phyloP scores from a whole-genome alignment of 2,113 vertebrate species.

The Vulpes lagopus region DNA sequence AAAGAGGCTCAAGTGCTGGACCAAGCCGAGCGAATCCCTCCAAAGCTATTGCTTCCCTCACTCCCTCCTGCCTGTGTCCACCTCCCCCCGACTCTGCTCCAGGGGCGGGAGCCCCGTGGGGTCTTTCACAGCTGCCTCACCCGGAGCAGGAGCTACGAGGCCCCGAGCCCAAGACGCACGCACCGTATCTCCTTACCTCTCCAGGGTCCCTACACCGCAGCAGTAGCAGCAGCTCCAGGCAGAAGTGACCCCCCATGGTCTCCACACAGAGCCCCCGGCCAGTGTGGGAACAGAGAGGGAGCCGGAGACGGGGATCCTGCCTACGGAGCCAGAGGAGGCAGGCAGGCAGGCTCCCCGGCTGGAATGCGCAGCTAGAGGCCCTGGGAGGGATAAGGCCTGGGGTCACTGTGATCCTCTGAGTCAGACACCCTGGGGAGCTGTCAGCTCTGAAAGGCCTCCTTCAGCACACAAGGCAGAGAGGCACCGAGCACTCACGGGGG shows the following conservation, averaged over 20 bases:
- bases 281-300: constrained; percentile 36
- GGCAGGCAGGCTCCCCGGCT: constrained; percentile 23
- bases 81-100: background rate
- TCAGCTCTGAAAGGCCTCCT: constrained; percentile 55
- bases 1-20: constrained; percentile 66
- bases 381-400: constrained; percentile 63
- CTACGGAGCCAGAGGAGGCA: background rate
- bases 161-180: background rate
- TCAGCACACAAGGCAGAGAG: constrained; percentile 15
- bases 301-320: background rate
- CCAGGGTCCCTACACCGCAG: constrained; percentile 56
- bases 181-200: constrained; percentile 45
- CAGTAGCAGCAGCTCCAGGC: constrained; percentile 62
- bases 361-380: constrained; percentile 65
- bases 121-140: background rate
- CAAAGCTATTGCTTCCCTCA: background rate
- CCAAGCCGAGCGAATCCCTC: constrained; percentile 23
- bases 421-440: constrained; percentile 76
- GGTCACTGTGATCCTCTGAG: constrained; percentile 73
- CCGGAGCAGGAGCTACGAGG: background rate
- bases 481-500: background rate
- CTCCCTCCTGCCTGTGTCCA: background rate
- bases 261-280: background rate
- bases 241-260: constrained; percentile 52
- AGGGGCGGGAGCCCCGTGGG: background rate